phyloP scores from a whole-genome alignment of 2,888 invertebrate genomes.

The Lasioglossum malachurum region DNA sequence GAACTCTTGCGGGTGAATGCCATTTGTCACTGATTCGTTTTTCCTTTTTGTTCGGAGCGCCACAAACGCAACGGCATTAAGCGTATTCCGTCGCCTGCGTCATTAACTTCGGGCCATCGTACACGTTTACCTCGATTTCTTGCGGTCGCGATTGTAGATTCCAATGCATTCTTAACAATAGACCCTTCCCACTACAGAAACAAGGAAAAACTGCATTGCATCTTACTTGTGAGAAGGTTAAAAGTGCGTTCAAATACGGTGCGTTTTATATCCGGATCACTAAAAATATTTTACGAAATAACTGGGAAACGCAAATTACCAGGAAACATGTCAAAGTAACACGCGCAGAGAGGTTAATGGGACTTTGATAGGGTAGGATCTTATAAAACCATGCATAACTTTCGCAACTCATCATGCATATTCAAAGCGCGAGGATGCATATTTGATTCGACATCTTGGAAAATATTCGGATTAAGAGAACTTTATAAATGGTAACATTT shows the following conservation, averaged over 20 bases:
- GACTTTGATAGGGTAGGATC: neutral
- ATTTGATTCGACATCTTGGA: no score
- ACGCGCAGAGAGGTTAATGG: neutral
- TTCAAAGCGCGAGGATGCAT: no score
- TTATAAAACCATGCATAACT: no score
- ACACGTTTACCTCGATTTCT: neutral
- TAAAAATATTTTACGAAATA: neutral
- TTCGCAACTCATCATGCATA: no score
- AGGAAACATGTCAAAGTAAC: neutral
- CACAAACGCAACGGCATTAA: slow-evolving; percentile 6
- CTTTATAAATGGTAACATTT: no score
- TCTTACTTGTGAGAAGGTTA: neutral
- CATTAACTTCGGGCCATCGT: slow-evolving; percentile 1
- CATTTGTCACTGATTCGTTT: slow-evolving; percentile 18
- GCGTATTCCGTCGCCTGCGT: neutral
- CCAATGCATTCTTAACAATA: slow-evolving; percentile 1
- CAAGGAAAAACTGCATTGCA: neutral
- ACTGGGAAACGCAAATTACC: neutral
- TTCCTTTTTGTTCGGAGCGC: neutral
- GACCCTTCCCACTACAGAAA: neutral
- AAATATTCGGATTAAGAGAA: no score
- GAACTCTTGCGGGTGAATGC: slow-evolving; percentile 15
- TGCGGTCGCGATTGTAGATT: neutral
- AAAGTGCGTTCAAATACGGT: neutral
- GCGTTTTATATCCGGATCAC: neutral